Percentiles rank a stretch among this genome's conserved stretches.
phyloP scores from a whole-genome alignment of 1,140 invertebrate genomes.

The Wiebesia pumilae region DNA sequence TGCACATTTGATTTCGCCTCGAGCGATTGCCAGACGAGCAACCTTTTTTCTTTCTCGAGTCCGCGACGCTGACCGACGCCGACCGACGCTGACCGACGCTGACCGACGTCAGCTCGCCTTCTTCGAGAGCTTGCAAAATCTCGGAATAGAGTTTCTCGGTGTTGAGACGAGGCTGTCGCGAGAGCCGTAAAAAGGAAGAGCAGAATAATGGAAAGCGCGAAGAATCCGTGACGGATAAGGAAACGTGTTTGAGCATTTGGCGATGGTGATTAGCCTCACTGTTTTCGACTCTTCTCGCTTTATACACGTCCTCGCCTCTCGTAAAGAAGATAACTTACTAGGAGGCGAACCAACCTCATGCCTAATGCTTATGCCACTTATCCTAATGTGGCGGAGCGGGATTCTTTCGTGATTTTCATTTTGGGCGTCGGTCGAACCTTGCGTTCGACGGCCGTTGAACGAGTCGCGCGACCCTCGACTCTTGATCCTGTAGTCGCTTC shows the following conservation, averaged over 20 bases:
- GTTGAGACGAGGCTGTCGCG: background rate
- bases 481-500: too few species aligned
- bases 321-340: constrained; percentile 49
- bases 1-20: background rate
- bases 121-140: background rate
- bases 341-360: background rate
- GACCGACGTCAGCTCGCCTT: too few species aligned
- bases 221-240: constrained; percentile 68
- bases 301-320: constrained; percentile 44
- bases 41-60: background rate
- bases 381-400: too few species aligned
- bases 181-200: constrained; percentile 44
- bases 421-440: background rate
- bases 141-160: constrained; percentile 2
- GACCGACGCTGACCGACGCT: background rate
- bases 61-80: background rate
- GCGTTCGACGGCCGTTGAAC: background rate
- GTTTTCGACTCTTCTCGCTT: constrained; percentile 56
- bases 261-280: constrained; percentile 61
- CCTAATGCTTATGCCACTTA: constrained; percentile 3
- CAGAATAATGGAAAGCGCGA: constrained; percentile 58
- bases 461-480: too few species aligned
- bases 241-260: constrained; percentile 67
- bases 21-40: too few species aligned
- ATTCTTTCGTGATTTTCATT: background rate